Evolutionary conservation across 2,797 vertebrate genomes (phyloP), one percentile per base, ranked within the genome.

Genomic region (Triplophysa yarkandensis): DNA sequence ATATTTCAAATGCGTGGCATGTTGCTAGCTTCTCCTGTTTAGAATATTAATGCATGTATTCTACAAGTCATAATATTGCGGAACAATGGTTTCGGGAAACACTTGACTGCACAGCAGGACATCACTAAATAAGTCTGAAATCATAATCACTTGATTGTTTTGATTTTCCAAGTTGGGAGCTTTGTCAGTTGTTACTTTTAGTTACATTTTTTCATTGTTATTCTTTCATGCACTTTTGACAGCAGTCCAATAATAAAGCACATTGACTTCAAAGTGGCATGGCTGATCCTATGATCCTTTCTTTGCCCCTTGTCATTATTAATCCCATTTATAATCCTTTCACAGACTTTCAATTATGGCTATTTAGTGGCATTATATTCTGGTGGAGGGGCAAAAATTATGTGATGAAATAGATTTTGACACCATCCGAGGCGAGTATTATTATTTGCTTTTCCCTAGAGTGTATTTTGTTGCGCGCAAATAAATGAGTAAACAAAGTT

Each of bases 301-400:
- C 48, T 71, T 81, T 74, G 68, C 71, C 84, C 86, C 84, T 84
- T 86, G 86, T 83, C 50, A 76, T 91, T 90, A 92, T 90, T 92
- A 92, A 92, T 90, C 89, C 87, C 60, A 80, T 89, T 89, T 90
- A 88, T 91, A 91, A 92, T 92, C 89, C 88, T 64, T 88, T 92
- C 91, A 92, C 84, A 84, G 27, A 83, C 86, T 88, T 91, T 90
- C 86, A 87, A 81, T 86, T 85, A 58, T 80, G 46, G 81, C 79
- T 87, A 86, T 89, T 90, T 89, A 84, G 88, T 87, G 86, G 79
- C 82, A 81, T 89, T 89, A 85, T 48, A 58, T 54, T 67, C 52
- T 87, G 80, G 78, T 44, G 50, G 74, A 52, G 69, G 2, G 43
- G 75, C 79, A 74, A 17, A 81, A 87, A 61, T 75, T 70, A 81